These are phyloP conservation scores for Andricus quercusramuli DNA, from an alignment of 2,888 invertebrate species.

Conservation along the genomic window DNA sequence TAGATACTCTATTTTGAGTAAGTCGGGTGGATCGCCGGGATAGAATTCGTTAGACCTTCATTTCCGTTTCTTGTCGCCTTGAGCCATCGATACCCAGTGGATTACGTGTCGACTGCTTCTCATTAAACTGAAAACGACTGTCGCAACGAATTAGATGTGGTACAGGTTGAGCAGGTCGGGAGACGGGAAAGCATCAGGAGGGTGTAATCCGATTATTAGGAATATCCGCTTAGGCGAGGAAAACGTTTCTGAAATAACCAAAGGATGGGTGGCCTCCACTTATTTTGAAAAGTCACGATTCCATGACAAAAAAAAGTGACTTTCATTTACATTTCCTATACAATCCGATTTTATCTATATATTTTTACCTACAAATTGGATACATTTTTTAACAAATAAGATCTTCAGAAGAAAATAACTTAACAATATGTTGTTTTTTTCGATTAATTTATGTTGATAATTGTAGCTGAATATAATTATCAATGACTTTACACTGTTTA, in stretches of 20 bases:
- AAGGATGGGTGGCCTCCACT: constrained; percentile 56
- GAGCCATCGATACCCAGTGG: neutral
- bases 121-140: constrained; percentile 43
- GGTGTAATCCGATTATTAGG: constrained; percentile 63
- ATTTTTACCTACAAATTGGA: neutral
- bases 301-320: neutral
- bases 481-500: neutral
- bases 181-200: constrained; percentile 54
- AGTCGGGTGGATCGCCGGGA: neutral
- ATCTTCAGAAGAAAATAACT: neutral
- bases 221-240: constrained; percentile 57
- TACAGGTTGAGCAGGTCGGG: constrained; percentile 47
- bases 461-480: neutral
- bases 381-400: neutral
- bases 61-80: neutral
- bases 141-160: constrained; percentile 46
- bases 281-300: neutral
- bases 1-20: constrained; percentile 7
- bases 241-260: constrained; percentile 42
- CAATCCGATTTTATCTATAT: neutral
- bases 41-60: neutral
- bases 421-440: neutral
- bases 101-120: constrained; percentile 17
- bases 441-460: neutral
- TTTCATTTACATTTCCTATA: neutral